Base-by-base conservation (phyloP, 2,888 invertebrate species). In the Lutraria lutraria region DNA sequence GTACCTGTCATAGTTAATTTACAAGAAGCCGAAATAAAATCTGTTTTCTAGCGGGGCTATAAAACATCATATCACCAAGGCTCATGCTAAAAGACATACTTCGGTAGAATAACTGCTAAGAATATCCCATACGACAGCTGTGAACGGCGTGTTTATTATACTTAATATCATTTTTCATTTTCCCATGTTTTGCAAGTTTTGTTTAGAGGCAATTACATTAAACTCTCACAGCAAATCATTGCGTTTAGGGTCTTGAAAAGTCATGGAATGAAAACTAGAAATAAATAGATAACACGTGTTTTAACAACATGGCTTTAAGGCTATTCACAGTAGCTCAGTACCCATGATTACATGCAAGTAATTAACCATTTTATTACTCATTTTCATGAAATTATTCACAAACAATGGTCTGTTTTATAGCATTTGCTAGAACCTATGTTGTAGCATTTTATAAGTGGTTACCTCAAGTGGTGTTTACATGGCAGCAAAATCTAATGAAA, bases 161-260 rank as follows among this genome's bases (percentile, higher is more conserved):
- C 60, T 80, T 84, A 53, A 88, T 88, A 88, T 88, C 88, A 80
- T 81, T 88, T 88, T 88, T 84, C 88, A 88, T 88, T 83, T 88
- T 88, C 88, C 88, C 84, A 88, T 79, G 84, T 80, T 83, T 81
- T 81, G 80, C 52, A 63, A 80, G 81, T 84, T 88, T 88, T 88
- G 81, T 84, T 81, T 88, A 31, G 63, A 54, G 81, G 56, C 88
- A 83, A 83, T 88, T 88, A 84, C 25, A 88, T 34, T 52, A 63
- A 81, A 80, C 88, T 76, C 82, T 72, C 72, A 76, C 87, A 72
- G 87, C 87, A 83, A 63, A n/a, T 31, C 76, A 72, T 31, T 52
- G 54, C 76, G 82, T 82, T 76, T 72, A 72, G 82, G 76, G 87
- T 76, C 87, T 82, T 54, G 54, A 53, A 52, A 83, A 76, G 82